Percentiles rank a stretch among this genome's conserved stretches.
These are phyloP conservation scores for Alauda arvensis DNA, from an alignment of 2,797 vertebrate species.

Conservation along the genomic window DNA sequence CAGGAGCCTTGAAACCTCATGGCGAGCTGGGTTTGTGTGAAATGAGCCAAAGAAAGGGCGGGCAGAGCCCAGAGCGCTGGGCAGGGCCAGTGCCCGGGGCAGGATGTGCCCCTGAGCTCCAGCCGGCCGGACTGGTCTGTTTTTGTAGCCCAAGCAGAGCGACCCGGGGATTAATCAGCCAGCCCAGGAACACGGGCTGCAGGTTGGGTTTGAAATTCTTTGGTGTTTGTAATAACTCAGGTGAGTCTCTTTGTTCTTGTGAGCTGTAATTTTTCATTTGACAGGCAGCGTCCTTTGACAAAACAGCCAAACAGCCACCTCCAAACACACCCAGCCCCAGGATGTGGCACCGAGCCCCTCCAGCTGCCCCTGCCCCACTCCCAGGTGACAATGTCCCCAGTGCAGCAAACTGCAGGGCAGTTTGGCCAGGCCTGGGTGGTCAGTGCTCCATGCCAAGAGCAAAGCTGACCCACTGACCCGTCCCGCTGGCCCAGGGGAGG, in stretches of 20 bases:
- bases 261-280: neutral
- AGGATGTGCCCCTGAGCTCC: neutral
- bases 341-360: fast-evolving
- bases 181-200: neutral
- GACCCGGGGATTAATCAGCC: neutral
- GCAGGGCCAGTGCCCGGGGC: neutral
- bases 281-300: neutral
- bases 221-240: slow-evolving; percentile 23
- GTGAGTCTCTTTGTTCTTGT: slow-evolving; percentile 41
- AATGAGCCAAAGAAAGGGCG: fast-evolving
- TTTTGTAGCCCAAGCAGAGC: neutral
- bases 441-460: fast-evolving
- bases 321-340: neutral
- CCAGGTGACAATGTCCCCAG: fast-evolving
- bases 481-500: fast-evolving
- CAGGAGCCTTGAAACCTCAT: neutral
- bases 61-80: neutral
- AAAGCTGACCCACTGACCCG: fast-evolving
- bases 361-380: neutral
- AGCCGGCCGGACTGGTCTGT: neutral
- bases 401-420: fast-evolving
- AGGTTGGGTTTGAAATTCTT: neutral
- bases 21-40: fast-evolving
- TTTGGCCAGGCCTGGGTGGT: neutral
- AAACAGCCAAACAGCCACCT: neutral